These are phyloP conservation scores for Protodeltote pygarga DNA, from an alignment of 2,888 invertebrate species.

Conservation along the genomic window DNA sequence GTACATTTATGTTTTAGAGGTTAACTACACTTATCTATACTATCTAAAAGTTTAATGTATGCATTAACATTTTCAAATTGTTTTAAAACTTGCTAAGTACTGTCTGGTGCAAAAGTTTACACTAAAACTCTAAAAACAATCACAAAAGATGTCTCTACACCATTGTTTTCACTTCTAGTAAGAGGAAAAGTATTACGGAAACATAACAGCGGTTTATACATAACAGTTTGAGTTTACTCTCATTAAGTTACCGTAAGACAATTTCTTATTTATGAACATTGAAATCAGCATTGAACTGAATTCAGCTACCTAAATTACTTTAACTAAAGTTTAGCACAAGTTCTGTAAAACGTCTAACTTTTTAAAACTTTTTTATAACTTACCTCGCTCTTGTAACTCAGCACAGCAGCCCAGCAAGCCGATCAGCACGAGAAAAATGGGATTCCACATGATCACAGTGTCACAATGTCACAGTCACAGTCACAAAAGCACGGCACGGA, in stretches of 20 bases:
- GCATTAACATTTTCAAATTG: conserved; percentile 2
- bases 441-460: conserved; percentile 65
- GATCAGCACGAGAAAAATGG: conserved; percentile 56
- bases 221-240: conserved; percentile 43
- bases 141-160: conserved; percentile 20
- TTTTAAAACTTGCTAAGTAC: not conserved
- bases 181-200: conserved; percentile 43
- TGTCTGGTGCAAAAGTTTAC: conserved; percentile 17
- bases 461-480: conserved; percentile 66
- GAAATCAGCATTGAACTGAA: conserved; percentile 1
- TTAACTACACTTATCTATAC: conserved; percentile 12
- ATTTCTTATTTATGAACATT: conserved; percentile 25
- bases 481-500: conserved; percentile 54
- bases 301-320: too few relatives aligned
- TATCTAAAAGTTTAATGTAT: not conserved
- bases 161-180: conserved; percentile 38
- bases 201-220: conserved; percentile 30
- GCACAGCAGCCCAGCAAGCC: conserved; percentile 55
- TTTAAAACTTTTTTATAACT: conserved; percentile 40
- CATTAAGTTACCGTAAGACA: conserved; percentile 43
- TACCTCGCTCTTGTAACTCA: conserved; percentile 80
- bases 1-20: too few relatives aligned
- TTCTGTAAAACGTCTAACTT: conserved; percentile 40
- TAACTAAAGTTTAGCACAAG: conserved; percentile 36
- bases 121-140: conserved; percentile 31